Percentiles rank a stretch among this genome's conserved stretches.
phyloP scores from a whole-genome alignment of 2,888 invertebrate species.

The Hyalella azteca region DNA sequence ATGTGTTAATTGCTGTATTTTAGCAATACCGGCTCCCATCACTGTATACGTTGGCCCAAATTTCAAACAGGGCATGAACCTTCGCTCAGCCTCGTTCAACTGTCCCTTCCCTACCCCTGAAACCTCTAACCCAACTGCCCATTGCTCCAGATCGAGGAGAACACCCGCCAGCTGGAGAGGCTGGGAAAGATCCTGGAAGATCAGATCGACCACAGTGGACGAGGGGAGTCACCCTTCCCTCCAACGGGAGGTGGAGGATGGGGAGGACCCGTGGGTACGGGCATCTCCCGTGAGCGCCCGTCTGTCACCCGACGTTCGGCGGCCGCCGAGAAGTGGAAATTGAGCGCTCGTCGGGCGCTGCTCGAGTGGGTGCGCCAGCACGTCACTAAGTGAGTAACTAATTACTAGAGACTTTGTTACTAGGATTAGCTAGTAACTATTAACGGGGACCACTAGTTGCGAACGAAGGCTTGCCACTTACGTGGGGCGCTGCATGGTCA shows the following conservation, averaged over 20 bases:
- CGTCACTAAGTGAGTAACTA: slow-evolving; percentile 57
- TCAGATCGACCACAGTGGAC: slow-evolving; percentile 44
- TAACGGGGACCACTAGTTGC: no score
- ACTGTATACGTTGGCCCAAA: no score
- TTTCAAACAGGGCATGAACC: no score
- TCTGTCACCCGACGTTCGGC: slow-evolving; percentile 70
- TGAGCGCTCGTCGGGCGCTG: slow-evolving; percentile 88
- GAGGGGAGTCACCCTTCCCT: slow-evolving; percentile 55
- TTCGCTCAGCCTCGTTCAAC: no score
- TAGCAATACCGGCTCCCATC: no score
- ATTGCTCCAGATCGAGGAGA: slow-evolving; percentile 84
- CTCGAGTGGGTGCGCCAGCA: slow-evolving; percentile 84
- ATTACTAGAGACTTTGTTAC: no score
- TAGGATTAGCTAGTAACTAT: no score
- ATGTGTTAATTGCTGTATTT: no score
- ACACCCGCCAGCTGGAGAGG: slow-evolving; percentile 85
- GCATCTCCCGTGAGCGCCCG: slow-evolving; percentile 61
- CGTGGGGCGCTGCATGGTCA: no score
- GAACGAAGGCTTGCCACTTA: no score
- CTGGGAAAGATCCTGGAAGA: slow-evolving; percentile 70
- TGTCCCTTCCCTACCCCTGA: no score
- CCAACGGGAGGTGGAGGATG: slow-evolving; percentile 10
- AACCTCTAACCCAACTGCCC: neutral
- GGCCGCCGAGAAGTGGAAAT: slow-evolving; percentile 75
- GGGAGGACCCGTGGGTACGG: slow-evolving; percentile 38